Percentiles rank a stretch among this genome's conserved stretches.
Conservation (phyloP, 2,113 vertebrate species). For the Rhipidura dahli region DNA sequence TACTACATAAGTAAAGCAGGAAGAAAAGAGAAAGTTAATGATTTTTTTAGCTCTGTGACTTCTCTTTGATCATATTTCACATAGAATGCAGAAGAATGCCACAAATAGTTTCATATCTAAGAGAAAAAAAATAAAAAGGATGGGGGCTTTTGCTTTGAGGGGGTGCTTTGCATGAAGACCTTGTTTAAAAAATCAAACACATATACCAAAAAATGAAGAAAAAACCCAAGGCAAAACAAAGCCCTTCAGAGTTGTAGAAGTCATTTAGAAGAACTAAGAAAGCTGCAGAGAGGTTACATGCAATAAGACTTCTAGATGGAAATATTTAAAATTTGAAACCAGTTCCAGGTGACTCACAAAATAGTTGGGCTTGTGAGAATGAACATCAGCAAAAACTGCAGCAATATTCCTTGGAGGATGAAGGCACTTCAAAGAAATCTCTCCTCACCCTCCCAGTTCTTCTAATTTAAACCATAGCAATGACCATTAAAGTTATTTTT, state of each 20-base stretch:
- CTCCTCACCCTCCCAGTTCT: not conserved
- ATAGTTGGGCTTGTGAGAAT: not conserved
- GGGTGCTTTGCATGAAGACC: not conserved
- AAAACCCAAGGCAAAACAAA: not conserved
- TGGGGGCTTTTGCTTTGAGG: not conserved
- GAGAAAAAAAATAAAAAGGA: not conserved
- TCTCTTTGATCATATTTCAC: not conserved
- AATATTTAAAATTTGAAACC: not conserved
- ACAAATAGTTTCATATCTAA: not conserved
- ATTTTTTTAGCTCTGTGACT: not conserved
- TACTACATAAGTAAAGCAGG: not conserved
- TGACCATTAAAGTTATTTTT: slow-evolving; percentile 28
- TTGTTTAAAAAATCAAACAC: not conserved
- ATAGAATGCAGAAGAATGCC: not conserved
- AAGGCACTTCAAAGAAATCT: not conserved
- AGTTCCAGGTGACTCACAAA: not conserved
- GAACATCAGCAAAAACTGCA: not conserved
- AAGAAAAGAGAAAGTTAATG: not conserved
- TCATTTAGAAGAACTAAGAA: not conserved
- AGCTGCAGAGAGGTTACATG: not conserved
- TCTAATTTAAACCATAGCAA: slow-evolving; percentile 16
- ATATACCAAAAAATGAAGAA: not conserved
- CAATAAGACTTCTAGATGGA: not conserved
- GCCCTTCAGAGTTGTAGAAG: not conserved
- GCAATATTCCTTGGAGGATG: not conserved